Evolutionary conservation across 2,113 vertebrate genomes (phyloP).

Genomic region (Psophia crepitans): DNA sequence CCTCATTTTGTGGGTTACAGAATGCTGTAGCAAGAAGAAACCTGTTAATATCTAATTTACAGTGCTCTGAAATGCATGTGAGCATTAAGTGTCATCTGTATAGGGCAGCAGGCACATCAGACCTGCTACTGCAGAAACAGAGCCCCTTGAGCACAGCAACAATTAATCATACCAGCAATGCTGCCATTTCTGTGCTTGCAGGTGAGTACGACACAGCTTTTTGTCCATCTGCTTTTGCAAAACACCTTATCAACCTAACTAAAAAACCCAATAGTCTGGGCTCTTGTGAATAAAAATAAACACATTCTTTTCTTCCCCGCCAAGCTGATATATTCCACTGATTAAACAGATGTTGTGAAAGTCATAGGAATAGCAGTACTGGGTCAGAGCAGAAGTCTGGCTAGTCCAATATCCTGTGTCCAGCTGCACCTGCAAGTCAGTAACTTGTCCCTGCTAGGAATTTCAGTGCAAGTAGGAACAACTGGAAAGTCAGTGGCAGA

Average conservation of each 20-base stretch:
- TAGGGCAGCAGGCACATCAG: neutral
- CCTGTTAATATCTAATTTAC: neutral
- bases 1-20: neutral
- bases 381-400: neutral
- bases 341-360: neutral
- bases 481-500: neutral
- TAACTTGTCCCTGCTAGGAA: neutral
- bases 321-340: neutral
- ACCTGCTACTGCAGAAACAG: neutral
- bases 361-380: neutral
- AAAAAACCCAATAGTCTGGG: neutral
- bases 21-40: neutral
- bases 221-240: constrained; percentile 43
- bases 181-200: constrained; percentile 39
- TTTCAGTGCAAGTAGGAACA: neutral
- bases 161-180: constrained; percentile 22
- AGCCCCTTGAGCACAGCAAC: neutral
- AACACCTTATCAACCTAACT: neutral
- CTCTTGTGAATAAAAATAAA: neutral
- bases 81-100: neutral
- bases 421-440: neutral
- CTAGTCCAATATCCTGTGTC: neutral
- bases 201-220: constrained; percentile 39
- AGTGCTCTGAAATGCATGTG: neutral
- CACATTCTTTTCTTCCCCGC: neutral